Evolutionary conservation across 1,140 invertebrate species (phyloP), one percentile per base, ranked within the genome.

Genomic region (Trypoxylus dichotomus): DNA sequence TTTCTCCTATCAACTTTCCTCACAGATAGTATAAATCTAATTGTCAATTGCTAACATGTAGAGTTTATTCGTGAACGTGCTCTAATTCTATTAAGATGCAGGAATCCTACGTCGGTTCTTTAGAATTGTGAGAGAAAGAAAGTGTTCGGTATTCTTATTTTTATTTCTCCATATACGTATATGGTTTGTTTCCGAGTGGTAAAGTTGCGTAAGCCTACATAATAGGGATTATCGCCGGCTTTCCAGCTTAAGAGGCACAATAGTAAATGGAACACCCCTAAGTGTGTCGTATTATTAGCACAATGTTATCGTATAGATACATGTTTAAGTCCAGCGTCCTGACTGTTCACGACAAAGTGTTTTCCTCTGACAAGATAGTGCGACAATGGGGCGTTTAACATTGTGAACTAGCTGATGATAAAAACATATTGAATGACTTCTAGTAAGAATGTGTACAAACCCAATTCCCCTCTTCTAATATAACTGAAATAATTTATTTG

Each of bases 251-350:
- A 68, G 8, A 24, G 60, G 15, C 24, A 27, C 24, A 68, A 68
- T 27, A 15, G 60, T 68, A 68, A 68, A 68, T 10, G 60, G 60
- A 68, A 68, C 60, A 68, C 60, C 60, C 60, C 60, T 10, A 68
- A 68, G 21, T 68, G 60, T 68, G 60, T 68, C 24, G 27, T 24
- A 68, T 68, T 68, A 54, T 68, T 68, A 68, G 15, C 27, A 68
- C 60, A 68, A 68, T 68, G 60, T 68, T 68, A 68, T 68, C 60
- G 60, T 29, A 68, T 24, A 27, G 21, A 27, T 68, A 68, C 60
- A 68, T 68, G 60, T 24, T 24, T 68, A 68, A 68, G 60, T 68
- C 21, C 24, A 24, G 60, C 13, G 6, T 68, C 10, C 60, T 11
- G 60, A 29, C 60, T 68, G 60, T 68, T 25, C 21, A 24, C 7